phyloP scores from a whole-genome alignment of 2,113 vertebrate species.

The Menura novaehollandiae region DNA sequence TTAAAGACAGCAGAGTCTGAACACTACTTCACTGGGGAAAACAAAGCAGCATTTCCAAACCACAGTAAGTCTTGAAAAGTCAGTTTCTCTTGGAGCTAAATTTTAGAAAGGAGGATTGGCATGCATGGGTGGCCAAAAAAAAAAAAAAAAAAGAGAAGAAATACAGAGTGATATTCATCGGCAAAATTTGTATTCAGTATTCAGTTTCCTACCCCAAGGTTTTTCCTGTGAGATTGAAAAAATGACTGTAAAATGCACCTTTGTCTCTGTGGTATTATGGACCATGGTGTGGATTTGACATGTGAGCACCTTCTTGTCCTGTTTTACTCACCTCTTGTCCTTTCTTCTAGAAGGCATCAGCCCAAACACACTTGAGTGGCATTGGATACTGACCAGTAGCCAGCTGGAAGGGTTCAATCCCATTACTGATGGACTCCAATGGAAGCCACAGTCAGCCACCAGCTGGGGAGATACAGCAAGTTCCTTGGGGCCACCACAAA shows the following conservation, averaged over 20 bases:
- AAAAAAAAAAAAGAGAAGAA: not conserved
- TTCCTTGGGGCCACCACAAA: not conserved
- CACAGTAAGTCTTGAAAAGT: not conserved
- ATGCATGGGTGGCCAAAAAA: not conserved
- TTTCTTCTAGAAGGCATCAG: not conserved
- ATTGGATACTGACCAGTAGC: not conserved
- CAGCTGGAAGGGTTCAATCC: not conserved
- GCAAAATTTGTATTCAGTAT: not conserved
- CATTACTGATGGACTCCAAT: not conserved
- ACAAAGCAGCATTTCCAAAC: not conserved
- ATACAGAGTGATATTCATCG: not conserved
- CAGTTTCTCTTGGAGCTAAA: constrained; percentile 8
- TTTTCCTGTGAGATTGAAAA: not conserved
- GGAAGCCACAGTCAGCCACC: not conserved
- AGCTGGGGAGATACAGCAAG: not conserved
- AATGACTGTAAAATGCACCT: not conserved
- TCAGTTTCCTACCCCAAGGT: not conserved
- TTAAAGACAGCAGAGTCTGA: not conserved
- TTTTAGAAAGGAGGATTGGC: not conserved
- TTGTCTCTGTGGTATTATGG: not conserved
- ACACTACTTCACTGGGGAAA: not conserved
- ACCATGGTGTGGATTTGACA: not conserved
- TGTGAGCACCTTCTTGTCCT: not conserved
- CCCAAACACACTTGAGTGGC: not conserved
- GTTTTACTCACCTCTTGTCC: not conserved